These are phyloP conservation scores for Dicentrarchus labrax DNA, from an alignment of 2,113 vertebrate species.

Conservation along the genomic window DNA sequence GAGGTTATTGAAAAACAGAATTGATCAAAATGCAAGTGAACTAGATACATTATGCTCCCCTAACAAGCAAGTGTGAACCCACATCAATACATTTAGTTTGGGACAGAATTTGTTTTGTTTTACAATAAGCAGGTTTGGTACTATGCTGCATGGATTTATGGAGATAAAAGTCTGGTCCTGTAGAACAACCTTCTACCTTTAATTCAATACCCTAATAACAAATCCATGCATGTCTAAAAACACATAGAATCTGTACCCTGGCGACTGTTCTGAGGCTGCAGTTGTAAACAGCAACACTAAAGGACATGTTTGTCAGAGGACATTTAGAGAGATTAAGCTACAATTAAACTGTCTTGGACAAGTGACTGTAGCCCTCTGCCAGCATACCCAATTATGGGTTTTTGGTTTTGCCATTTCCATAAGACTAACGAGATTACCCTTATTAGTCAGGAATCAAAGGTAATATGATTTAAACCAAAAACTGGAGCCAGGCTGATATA, in stretches of 20 bases:
- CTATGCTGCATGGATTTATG: no score
- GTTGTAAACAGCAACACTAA: neutral
- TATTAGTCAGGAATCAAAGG: constrained; percentile 58
- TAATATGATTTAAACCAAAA: constrained; percentile 47
- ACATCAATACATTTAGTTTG: constrained; percentile 24
- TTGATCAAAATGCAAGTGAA: constrained; percentile 69
- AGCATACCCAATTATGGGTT: constrained; percentile 13
- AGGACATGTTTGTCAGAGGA: neutral
- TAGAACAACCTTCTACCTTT: neutral
- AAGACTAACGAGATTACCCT: constrained; percentile 52
- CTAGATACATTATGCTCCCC: constrained; percentile 26
- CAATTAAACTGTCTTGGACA: constrained; percentile 24
- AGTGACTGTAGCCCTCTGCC: constrained; percentile 30
- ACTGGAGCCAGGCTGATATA: neutral
- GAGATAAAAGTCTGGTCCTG: neutral
- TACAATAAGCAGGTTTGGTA: neutral
- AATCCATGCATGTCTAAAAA: neutral
- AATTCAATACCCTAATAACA: neutral
- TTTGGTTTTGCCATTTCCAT: constrained; percentile 33
- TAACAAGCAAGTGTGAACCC: constrained; percentile 3
- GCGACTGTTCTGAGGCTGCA: neutral
- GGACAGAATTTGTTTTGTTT: neutral
- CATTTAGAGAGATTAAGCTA: constrained; percentile 24
- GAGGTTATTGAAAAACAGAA: constrained; percentile 67
- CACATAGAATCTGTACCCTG: constrained; percentile 11